Evolutionary conservation across 2,113 vertebrate genomes (phyloP).

Genomic region (Rhinolophus sinicus): DNA sequence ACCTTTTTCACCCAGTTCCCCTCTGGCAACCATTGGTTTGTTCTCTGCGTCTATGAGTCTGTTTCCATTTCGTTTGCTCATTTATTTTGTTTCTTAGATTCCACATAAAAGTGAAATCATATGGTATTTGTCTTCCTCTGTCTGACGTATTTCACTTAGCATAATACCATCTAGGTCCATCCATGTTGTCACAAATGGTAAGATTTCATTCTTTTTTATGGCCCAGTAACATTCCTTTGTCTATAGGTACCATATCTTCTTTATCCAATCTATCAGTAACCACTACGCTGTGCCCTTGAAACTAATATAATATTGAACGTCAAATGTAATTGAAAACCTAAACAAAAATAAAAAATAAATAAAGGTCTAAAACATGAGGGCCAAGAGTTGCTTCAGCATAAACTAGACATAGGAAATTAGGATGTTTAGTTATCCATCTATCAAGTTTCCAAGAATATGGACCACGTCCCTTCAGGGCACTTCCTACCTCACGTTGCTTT

Average conservation of each 20-base stretch:
- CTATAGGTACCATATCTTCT: neutral
- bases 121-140: neutral
- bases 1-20: neutral
- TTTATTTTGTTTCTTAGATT: neutral
- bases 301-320: neutral
- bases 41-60: neutral
- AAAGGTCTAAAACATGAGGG: neutral
- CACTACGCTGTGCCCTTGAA: neutral
- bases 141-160: neutral
- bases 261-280: neutral
- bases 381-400: neutral
- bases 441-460: neutral
- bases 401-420: neutral
- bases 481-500: neutral
- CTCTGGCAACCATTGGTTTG: neutral
- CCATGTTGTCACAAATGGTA: neutral
- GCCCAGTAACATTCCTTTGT: neutral
- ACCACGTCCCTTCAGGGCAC: neutral
- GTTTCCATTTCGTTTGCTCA: neutral
- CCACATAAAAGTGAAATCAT: neutral
- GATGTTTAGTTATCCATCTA: rapidly evolving
- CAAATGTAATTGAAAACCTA: neutral
- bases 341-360: neutral
- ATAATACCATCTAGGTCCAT: neutral
- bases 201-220: neutral